Evolutionary conservation across 2,888 invertebrate species (phyloP).

Genomic region (Protophormia terraenovae): DNA sequence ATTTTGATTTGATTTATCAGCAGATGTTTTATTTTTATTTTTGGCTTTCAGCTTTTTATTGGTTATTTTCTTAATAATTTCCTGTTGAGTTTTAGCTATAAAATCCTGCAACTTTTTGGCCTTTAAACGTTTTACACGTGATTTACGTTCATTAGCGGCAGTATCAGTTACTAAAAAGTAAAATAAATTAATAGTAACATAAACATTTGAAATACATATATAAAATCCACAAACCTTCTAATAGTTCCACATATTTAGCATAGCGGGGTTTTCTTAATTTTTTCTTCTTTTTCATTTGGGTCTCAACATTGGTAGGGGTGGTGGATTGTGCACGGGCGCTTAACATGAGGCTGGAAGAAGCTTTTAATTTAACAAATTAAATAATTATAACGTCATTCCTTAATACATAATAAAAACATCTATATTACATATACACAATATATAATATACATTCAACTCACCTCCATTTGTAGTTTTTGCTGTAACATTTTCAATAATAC

Average conservation of each 20-base stretch:
- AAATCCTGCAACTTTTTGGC: slow-evolving; percentile 86
- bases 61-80: slow-evolving; percentile 73
- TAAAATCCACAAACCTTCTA: slow-evolving; percentile 84
- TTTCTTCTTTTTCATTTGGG: slow-evolving; percentile 69
- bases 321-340: slow-evolving; percentile 75
- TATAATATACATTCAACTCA: neutral
- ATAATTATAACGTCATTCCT: neutral
- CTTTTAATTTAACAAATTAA: neutral
- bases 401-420: neutral
- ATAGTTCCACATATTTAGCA: slow-evolving; percentile 86
- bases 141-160: slow-evolving; percentile 85
- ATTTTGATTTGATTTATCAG: neutral
- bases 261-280: slow-evolving; percentile 74
- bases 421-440: neutral
- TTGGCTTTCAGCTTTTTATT: slow-evolving; percentile 69
- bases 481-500: neutral
- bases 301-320: slow-evolving; percentile 73
- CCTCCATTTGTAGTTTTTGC: neutral
- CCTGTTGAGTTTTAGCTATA: slow-evolving; percentile 82
- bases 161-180: slow-evolving; percentile 84
- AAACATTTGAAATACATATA: neutral
- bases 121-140: slow-evolving; percentile 86
- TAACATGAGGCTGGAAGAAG: neutral
- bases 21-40: slow-evolving; percentile 9
- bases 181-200: neutral